Evolutionary conservation across 92 coral and sea anemone genomes (phyloP).

Genomic region (Actinostola sp.): DNA sequence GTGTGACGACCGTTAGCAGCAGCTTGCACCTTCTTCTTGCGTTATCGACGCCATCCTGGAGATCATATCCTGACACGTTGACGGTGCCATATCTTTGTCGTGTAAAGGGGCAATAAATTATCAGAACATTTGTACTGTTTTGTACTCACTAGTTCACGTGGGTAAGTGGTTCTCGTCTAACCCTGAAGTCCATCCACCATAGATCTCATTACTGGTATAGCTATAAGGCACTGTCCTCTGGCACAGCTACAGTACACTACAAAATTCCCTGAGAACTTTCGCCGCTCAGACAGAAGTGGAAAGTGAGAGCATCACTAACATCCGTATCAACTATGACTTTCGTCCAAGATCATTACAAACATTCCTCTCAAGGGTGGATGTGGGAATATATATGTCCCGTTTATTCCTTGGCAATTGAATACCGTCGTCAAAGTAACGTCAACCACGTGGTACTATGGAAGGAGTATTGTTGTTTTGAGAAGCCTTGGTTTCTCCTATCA

Average conservation of each 20-base stretch:
- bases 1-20: no score
- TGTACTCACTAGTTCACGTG: slow-evolving; percentile 55
- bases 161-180: slow-evolving; percentile 97
- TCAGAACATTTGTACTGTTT: no score
- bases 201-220: slow-evolving; percentile 76
- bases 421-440: slow-evolving; percentile 39
- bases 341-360: slow-evolving; percentile 52
- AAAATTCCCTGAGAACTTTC: slow-evolving; percentile 72
- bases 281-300: slow-evolving; percentile 90
- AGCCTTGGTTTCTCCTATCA: slow-evolving; percentile 53
- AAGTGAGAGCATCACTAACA: slow-evolving; percentile 70
- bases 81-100: no score
- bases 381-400: slow-evolving; percentile 67
- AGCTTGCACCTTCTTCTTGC: no score
- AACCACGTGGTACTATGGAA: slow-evolving; percentile 44
- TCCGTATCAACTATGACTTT: slow-evolving; percentile 53
- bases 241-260: slow-evolving; percentile 79
- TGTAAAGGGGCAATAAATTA: no score
- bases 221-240: slow-evolving; percentile 87
- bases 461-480: slow-evolving; percentile 64
- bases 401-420: slow-evolving; percentile 64
- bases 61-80: no score
- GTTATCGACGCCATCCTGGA: no score
- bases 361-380: slow-evolving; percentile 58
- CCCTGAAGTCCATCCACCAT: slow-evolving; percentile 70